Evolutionary conservation across 2,888 invertebrate species (phyloP).

Genomic region (Melolontha melolontha): DNA sequence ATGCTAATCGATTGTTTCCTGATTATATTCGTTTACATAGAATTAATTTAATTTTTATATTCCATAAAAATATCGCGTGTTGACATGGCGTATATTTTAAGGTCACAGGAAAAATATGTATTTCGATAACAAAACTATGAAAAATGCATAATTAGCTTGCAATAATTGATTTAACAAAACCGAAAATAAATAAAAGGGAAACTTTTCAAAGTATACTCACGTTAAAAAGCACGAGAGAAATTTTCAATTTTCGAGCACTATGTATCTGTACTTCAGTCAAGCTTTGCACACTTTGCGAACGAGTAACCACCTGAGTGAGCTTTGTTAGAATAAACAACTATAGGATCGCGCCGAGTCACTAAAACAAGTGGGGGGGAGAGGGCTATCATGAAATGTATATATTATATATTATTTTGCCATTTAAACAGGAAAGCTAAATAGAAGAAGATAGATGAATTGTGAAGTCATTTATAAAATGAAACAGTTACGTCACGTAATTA

Average conservation of each 20-base stretch:
- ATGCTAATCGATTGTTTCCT: no score
- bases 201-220: constrained; percentile 16
- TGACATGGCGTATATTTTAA: not conserved
- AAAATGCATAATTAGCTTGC: no score
- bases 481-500: constrained; percentile 13
- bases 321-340: constrained; percentile 36
- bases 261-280: constrained; percentile 1
- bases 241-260: constrained; percentile 14
- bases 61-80: not conserved
- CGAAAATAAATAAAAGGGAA: not conserved
- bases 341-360: constrained; percentile 8
- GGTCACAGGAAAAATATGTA: not conserved
- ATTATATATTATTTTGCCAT: constrained; percentile 15
- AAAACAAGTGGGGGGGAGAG: constrained; percentile 16
- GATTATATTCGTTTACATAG: no score
- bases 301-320: constrained; percentile 38
- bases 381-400: constrained; percentile 15
- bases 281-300: constrained; percentile 33
- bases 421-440: constrained; percentile 6
- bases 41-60: no score
- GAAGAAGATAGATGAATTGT: constrained; percentile 21
- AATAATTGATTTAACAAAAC: no score
- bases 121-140: no score
- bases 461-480: constrained; percentile 30
- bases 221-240: not conserved